Conservation (phyloP, 2,797 vertebrate genomes). For the Aldrovandia affinis region DNA sequence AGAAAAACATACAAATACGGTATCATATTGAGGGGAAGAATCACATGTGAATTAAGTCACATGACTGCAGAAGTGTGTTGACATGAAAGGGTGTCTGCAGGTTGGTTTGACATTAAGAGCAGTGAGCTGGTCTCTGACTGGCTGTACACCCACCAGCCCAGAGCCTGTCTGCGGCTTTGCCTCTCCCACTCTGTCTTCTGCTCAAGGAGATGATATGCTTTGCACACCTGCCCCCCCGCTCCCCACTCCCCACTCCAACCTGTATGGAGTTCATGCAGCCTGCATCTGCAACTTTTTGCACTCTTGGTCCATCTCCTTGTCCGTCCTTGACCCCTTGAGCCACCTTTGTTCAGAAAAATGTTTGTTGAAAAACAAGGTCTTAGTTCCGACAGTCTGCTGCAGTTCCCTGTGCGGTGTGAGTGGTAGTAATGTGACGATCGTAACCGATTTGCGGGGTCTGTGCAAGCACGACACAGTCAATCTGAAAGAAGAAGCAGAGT, state of each 20-base stretch:
- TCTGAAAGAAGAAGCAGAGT: neutral
- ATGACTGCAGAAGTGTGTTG: neutral
- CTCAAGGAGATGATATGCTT: neutral
- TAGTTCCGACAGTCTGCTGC: too few species aligned
- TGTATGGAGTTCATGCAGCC: too few species aligned
- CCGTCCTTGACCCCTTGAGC: too few species aligned
- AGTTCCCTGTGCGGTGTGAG: too few species aligned
- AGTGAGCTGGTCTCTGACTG: neutral
- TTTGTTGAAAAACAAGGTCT: too few species aligned
- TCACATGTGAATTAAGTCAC: neutral
- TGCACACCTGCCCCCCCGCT: neutral
- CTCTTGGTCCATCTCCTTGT: too few species aligned
- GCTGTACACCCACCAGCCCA: neutral
- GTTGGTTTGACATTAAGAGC: constrained; percentile 13
- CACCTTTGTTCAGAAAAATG: too few species aligned
- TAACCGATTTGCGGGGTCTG: neutral
- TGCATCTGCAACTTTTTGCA: too few species aligned
- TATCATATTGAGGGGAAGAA: neutral
- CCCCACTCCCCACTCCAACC: neutral
- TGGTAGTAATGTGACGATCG: neutral
- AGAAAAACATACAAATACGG: neutral
- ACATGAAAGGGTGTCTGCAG: neutral
- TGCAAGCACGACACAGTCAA: neutral
- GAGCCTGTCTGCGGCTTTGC: neutral
- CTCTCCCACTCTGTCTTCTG: neutral